Conservation (phyloP, 2,888 invertebrate species). For the Nipponacmea schrenckii region DNA sequence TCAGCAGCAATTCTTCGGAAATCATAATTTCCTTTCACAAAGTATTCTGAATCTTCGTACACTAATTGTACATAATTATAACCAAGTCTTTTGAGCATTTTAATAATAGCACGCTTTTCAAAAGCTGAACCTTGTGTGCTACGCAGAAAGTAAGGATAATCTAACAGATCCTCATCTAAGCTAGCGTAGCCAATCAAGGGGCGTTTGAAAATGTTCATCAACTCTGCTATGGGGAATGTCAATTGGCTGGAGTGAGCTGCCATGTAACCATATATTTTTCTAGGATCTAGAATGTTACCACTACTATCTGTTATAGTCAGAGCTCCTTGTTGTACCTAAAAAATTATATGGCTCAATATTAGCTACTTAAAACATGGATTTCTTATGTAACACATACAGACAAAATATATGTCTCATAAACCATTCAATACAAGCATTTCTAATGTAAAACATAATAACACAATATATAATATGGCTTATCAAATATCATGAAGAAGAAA, state of each 20-base stretch:
- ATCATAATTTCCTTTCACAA: constrained; percentile 34
- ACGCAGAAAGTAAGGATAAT: constrained; percentile 48
- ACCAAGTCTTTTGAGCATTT: constrained; percentile 61
- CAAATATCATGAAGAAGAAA: too few species aligned
- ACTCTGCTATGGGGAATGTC: constrained; percentile 59
- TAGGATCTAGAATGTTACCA: constrained; percentile 45
- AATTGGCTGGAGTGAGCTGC: constrained; percentile 41
- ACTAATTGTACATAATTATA: constrained; percentile 67
- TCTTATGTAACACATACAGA: too few species aligned
- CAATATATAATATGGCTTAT: too few species aligned
- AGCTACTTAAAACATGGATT: too few species aligned
- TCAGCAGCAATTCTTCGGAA: constrained; percentile 44
- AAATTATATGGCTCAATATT: too few species aligned
- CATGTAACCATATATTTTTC: constrained; percentile 51
- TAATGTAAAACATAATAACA: too few species aligned
- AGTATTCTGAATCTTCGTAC: constrained; percentile 48
- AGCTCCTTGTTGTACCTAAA: constrained; percentile 42
- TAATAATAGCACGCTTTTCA: constrained; percentile 57
- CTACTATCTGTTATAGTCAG: constrained; percentile 38
- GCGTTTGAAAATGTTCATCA: constrained; percentile 70
- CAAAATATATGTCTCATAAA: too few species aligned
- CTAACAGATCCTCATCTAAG: constrained; percentile 36
- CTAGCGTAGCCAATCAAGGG: constrained; percentile 68
- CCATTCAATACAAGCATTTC: too few species aligned
- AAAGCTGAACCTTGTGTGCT: constrained; percentile 41